Evolutionary conservation across 2,888 invertebrate species (phyloP).

Genomic region (Eupeodes latifasciatus): DNA sequence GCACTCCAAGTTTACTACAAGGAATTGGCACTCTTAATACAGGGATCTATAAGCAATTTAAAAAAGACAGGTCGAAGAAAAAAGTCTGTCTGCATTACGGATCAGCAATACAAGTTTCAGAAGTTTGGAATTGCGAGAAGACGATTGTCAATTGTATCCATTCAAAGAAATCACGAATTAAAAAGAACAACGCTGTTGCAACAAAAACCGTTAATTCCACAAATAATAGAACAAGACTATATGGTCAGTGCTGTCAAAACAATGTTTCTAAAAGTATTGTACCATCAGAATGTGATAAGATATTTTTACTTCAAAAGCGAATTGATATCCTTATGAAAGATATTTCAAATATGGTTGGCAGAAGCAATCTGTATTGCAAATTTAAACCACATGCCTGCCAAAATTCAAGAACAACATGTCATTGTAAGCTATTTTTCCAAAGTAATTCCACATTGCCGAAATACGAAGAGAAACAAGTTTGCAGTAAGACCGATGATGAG

Average conservation of each 20-base stretch:
- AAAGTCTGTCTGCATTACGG: slow-evolving; percentile 6
- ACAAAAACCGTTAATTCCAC: slow-evolving; percentile 63
- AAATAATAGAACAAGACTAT: slow-evolving; percentile 62
- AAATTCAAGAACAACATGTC: slow-evolving; percentile 57
- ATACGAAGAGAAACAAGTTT: slow-evolving; percentile 19
- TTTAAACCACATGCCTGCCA: slow-evolving; percentile 67
- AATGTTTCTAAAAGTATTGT: slow-evolving; percentile 52
- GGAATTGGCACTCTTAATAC: slow-evolving; percentile 50
- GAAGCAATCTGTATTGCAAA: slow-evolving; percentile 57
- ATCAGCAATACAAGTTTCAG: not conserved
- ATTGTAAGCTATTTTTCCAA: slow-evolving; percentile 41
- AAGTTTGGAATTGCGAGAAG: slow-evolving; percentile 18
- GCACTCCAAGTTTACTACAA: slow-evolving; percentile 41
- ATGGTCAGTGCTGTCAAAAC: slow-evolving; percentile 69
- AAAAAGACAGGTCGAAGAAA: slow-evolving; percentile 25
- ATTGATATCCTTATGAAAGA: slow-evolving; percentile 67
- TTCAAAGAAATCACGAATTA: slow-evolving; percentile 9
- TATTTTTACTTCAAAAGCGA: slow-evolving; percentile 68
- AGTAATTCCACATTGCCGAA: slow-evolving; percentile 32
- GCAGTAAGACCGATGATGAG: slow-evolving; percentile 37
- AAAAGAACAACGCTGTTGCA: slow-evolving; percentile 52
- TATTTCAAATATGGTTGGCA: slow-evolving; percentile 26
- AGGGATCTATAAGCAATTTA: slow-evolving; percentile 57
- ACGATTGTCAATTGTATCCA: slow-evolving; percentile 53
- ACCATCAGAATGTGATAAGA: slow-evolving; percentile 52